phyloP scores from a whole-genome alignment of 2,113 vertebrate species.

The Candoia aspera region DNA sequence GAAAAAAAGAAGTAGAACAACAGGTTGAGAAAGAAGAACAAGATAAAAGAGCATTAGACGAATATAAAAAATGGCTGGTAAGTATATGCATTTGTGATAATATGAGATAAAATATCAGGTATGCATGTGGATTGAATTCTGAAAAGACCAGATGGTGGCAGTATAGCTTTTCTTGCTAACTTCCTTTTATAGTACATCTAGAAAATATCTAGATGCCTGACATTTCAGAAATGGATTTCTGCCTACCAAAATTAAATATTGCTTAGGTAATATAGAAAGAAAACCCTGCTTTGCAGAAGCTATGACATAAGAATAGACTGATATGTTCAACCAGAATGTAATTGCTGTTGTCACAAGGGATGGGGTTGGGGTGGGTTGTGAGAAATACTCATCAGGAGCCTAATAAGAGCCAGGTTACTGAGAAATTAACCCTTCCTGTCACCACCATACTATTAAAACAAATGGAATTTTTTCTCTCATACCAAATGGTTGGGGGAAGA shows the following conservation, averaged over 20 bases:
- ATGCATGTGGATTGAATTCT: not conserved
- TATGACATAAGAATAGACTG: not conserved
- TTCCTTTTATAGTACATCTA: not conserved
- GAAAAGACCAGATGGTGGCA: conserved; percentile 46
- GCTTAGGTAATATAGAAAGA: not conserved
- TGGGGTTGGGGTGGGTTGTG: not conserved
- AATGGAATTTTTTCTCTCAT: not conserved
- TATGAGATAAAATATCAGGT: not conserved
- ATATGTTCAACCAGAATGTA: not conserved
- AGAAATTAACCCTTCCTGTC: not conserved
- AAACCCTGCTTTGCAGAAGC: not conserved
- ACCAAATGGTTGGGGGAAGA: not conserved
- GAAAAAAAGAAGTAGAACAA: conserved; percentile 76
- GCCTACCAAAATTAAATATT: not conserved
- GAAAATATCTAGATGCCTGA: not conserved
- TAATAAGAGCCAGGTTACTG: not conserved
- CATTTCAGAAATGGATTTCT: not conserved
- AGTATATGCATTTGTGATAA: conserved; percentile 36
- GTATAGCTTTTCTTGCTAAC: not conserved
- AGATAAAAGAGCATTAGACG: conserved; percentile 82
- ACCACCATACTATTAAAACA: not conserved
- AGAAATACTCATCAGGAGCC: not conserved
- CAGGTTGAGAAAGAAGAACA: conserved; percentile 80
- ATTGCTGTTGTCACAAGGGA: not conserved
- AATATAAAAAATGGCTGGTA: conserved; percentile 93